Evolutionary conservation across 2,888 invertebrate species (phyloP).

Genomic region (Osedax frankpressi): DNA sequence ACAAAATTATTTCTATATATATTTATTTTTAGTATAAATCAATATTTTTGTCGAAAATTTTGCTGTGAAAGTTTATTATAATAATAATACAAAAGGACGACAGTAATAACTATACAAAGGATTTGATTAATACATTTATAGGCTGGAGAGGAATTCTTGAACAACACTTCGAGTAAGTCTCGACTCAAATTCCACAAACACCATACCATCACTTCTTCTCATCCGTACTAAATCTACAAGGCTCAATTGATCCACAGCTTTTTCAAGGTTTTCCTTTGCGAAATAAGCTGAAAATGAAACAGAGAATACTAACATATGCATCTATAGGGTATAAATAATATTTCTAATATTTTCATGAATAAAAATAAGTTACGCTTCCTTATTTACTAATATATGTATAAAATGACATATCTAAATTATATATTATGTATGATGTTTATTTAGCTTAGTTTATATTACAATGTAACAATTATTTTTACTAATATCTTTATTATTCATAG

Average conservation of each 20-base stretch:
- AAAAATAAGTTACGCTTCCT: background rate
- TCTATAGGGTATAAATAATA: background rate
- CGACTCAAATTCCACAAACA: background rate
- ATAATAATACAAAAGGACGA: background rate
- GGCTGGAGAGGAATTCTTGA: background rate
- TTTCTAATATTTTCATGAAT: background rate
- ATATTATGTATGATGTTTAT: no score
- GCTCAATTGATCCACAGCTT: background rate
- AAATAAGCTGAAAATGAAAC: background rate
- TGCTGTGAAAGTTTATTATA: no score
- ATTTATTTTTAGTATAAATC: no score
- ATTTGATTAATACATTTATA: background rate
- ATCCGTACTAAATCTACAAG: background rate
- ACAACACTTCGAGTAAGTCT: background rate
- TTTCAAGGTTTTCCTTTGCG: background rate
- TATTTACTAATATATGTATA: background rate
- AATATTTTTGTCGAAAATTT: no score
- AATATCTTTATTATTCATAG: no score
- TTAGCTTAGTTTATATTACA: no score
- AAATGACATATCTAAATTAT: no score
- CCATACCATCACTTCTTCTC: background rate
- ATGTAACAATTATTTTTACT: no score
- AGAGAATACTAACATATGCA: background rate
- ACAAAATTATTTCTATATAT: no score
- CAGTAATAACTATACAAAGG: background rate